Evolutionary conservation across 2,888 invertebrate species (phyloP).

Genomic region (Esperia sulphurella): DNA sequence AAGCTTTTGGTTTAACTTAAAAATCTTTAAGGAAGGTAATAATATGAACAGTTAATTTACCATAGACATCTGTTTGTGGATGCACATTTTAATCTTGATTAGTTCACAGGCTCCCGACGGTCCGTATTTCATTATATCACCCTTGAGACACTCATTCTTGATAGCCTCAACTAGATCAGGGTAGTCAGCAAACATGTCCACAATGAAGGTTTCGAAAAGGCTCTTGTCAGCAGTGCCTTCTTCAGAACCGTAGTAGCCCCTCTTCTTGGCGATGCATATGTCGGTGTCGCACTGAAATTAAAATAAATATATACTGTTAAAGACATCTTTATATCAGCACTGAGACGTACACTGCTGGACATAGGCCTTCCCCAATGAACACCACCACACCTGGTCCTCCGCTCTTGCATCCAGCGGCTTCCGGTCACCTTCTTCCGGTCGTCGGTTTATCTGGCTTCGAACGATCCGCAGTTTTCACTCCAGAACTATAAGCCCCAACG

Average conservation of each 20-base stretch:
- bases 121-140: conserved; percentile 24
- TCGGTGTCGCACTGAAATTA: conserved; percentile 13
- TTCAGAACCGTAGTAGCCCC: conserved; percentile 23
- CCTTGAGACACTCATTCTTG: conserved; percentile 26
- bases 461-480: too few relatives aligned
- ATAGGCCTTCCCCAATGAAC: too few relatives aligned
- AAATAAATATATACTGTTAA: too few relatives aligned
- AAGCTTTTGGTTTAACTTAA: too few relatives aligned
- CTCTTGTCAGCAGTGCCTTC: conserved; percentile 25
- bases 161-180: conserved; percentile 16
- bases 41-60: neutral
- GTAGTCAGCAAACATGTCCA: conserved; percentile 10
- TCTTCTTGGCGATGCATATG: conserved; percentile 21
- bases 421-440: too few relatives aligned
- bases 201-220: conserved; percentile 13
- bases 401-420: too few relatives aligned
- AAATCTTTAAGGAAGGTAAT: too few relatives aligned
- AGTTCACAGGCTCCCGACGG: conserved; percentile 25
- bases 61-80: neutral
- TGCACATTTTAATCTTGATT: conserved; percentile 22
- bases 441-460: too few relatives aligned
- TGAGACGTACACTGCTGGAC: too few relatives aligned
- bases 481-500: too few relatives aligned
- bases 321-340: too few relatives aligned
- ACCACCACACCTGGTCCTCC: too few relatives aligned